Percentiles rank a stretch among this genome's conserved stretches.
phyloP scores from a whole-genome alignment of 1,140 invertebrate genomes.

The Platorchestia sp. region DNA sequence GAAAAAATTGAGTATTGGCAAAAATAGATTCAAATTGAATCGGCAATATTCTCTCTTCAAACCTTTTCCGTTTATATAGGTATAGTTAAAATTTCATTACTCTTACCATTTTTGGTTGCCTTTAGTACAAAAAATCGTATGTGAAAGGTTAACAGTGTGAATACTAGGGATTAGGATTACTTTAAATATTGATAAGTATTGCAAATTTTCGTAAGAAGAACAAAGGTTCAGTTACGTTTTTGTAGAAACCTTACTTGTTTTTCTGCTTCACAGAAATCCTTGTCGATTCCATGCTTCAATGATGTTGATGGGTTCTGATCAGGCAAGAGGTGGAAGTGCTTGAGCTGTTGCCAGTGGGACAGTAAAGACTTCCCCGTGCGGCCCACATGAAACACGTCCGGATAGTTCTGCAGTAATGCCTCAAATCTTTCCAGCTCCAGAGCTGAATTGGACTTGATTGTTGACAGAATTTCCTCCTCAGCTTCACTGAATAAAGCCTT shows the following conservation, averaged over 20 bases:
- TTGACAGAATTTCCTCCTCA: conserved; percentile 89
- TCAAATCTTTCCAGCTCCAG: conserved; percentile 86
- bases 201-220: background rate
- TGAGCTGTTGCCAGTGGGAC: conserved; percentile 92
- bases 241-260: conserved; percentile 75
- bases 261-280: conserved; percentile 90
- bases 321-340: conserved; percentile 91
- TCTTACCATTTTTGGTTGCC: no score
- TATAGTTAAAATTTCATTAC: no score
- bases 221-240: background rate
- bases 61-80: no score
- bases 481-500: conserved; percentile 89
- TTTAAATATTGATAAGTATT: background rate
- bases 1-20: no score
- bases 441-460: conserved; percentile 77
- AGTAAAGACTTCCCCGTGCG: conserved; percentile 88
- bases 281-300: conserved; percentile 62
- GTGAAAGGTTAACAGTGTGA: no score
- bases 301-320: conserved; percentile 80
- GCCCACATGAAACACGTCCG: conserved; percentile 87
- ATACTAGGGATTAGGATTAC: background rate
- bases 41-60: no score
- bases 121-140: no score
- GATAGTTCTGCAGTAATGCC: conserved; percentile 87
- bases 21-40: no score